Conservation (phyloP, 2,797 vertebrate genomes). For the Sparus aurata region DNA sequence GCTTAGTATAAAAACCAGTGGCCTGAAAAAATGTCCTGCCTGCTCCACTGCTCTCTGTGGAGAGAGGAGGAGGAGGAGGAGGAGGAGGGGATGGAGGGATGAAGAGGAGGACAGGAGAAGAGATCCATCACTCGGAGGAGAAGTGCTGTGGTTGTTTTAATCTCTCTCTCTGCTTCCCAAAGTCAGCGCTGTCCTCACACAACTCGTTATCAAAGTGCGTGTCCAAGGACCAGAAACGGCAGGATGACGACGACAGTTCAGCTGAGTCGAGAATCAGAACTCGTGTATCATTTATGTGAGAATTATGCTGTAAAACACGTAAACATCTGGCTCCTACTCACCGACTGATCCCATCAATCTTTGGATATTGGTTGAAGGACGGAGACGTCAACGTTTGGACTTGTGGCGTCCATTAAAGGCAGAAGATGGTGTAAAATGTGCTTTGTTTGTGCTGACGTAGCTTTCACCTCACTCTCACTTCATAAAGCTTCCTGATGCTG, state of each 20-base stretch:
- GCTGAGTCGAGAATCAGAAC: background rate
- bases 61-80: background rate
- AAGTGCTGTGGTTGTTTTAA: slow-evolving; percentile 19
- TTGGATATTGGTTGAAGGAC: background rate
- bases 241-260: background rate
- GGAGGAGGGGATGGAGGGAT: slow-evolving; percentile 2
- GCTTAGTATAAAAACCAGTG: background rate
- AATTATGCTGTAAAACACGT: background rate
- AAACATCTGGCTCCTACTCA: background rate
- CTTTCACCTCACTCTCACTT: background rate
- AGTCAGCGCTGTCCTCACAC: slow-evolving; percentile 26
- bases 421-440: background rate
- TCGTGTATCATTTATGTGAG: background rate
- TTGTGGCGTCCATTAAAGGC: background rate
- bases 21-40: slow-evolving; percentile 21
- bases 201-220: background rate
- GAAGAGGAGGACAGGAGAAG: background rate
- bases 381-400: background rate
- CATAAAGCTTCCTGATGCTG: background rate
- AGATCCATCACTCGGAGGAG: background rate
- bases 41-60: slow-evolving; percentile 12
- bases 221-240: background rate
- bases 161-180: background rate
- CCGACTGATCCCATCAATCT: too few species aligned
- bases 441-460: slow-evolving; percentile 4